phyloP scores from a whole-genome alignment of 2,113 vertebrate genomes.

The Anseranas semipalmata region DNA sequence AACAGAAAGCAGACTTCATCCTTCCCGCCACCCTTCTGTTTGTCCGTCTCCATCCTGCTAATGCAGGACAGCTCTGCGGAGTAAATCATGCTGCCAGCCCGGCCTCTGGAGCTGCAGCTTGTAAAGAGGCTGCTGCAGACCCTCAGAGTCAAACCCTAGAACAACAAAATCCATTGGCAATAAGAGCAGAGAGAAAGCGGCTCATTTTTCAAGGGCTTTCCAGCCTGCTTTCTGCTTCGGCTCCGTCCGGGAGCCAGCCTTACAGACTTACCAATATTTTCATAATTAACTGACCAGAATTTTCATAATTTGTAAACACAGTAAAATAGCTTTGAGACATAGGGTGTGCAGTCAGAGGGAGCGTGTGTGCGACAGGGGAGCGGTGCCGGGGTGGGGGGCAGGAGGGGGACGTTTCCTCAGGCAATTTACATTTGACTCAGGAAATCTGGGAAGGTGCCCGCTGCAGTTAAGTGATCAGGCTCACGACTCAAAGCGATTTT shows the following conservation, averaged over 20 bases:
- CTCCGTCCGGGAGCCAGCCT: constrained; percentile 43
- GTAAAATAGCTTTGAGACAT: constrained; percentile 62
- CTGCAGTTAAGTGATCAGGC: constrained; percentile 59
- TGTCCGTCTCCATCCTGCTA: neutral
- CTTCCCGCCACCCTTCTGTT: neutral
- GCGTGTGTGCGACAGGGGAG: constrained; percentile 16
- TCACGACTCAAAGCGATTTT: constrained; percentile 74
- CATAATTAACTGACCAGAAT: constrained; percentile 68
- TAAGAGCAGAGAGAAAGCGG: neutral
- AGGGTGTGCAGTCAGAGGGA: constrained; percentile 33
- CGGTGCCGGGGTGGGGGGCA: neutral
- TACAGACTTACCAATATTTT: constrained; percentile 62
- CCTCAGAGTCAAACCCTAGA: neutral
- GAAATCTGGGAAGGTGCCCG: constrained; percentile 68
- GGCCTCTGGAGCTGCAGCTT: neutral
- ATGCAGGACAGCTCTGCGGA: neutral
- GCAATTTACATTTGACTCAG: constrained; percentile 60
- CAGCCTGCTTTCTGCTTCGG: constrained; percentile 21
- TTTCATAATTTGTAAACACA: constrained; percentile 73
- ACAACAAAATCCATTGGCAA: constrained; percentile 23
- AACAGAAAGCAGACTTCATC: neutral
- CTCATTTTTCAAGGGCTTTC: constrained; percentile 66
- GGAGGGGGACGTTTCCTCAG: constrained; percentile 55
- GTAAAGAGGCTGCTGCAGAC: constrained; percentile 3
- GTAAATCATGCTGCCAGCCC: neutral